Percentiles rank a stretch among this genome's conserved stretches.
Evolutionary conservation across 2,888 invertebrate genomes (phyloP).

Genomic region (Drosophila paramelanica): DNA sequence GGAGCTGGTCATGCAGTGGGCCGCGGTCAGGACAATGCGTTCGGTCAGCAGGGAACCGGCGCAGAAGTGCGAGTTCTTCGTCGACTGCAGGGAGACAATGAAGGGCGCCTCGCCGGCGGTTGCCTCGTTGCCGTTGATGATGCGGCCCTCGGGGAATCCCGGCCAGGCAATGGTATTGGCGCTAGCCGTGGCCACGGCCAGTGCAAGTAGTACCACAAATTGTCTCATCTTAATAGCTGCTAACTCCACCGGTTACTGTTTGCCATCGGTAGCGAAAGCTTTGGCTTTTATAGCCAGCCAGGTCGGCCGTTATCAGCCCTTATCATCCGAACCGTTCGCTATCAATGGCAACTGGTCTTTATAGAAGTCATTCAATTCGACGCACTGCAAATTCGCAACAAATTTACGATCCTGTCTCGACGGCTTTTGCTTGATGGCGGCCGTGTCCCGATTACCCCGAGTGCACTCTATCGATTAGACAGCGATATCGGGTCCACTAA

Average conservation of each 20-base stretch:
- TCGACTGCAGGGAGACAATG: slow-evolving; percentile 83
- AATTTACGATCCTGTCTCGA: slow-evolving; percentile 58
- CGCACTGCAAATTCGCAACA: slow-evolving; percentile 24
- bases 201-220: slow-evolving; percentile 63
- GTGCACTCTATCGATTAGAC: slow-evolving; percentile 4
- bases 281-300: slow-evolving; percentile 48
- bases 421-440: not conserved
- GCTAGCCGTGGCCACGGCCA: slow-evolving; percentile 63
- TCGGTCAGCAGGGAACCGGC: slow-evolving; percentile 83
- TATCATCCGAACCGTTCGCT: slow-evolving; percentile 36
- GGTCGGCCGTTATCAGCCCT: slow-evolving; percentile 13
- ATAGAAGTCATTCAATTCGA: slow-evolving; percentile 4
- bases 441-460: slow-evolving; percentile 50
- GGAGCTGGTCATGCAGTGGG: slow-evolving; percentile 72
- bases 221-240: slow-evolving; percentile 67
- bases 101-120: slow-evolving; percentile 84
- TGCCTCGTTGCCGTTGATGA: slow-evolving; percentile 83
- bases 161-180: slow-evolving; percentile 55
- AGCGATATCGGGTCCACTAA: slow-evolving; percentile 4
- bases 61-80: slow-evolving; percentile 76
- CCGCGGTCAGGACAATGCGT: slow-evolving; percentile 83
- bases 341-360: slow-evolving; percentile 21
- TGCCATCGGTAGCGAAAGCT: slow-evolving; percentile 6
- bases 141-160: slow-evolving; percentile 76
- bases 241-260: slow-evolving; percentile 21